phyloP scores from a whole-genome alignment of 2,113 vertebrate species.

The Loxodonta africana region DNA sequence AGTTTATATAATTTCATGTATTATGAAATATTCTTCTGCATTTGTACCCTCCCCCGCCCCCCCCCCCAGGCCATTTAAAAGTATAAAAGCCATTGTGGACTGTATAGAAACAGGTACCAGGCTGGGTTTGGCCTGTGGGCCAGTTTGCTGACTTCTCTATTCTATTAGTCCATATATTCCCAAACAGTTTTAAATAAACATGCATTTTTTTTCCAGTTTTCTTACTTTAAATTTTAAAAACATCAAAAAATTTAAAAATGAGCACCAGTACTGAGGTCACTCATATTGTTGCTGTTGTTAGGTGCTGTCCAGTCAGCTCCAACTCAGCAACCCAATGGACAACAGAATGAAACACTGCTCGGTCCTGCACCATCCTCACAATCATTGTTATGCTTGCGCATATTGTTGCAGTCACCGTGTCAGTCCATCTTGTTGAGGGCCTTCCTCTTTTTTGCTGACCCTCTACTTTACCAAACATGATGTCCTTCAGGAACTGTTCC shows the following conservation, averaged over 20 bases:
- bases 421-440: no score
- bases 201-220: background rate
- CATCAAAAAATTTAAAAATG: background rate
- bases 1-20: background rate
- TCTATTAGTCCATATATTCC: background rate
- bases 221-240: slow-evolving; percentile 11
- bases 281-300: background rate
- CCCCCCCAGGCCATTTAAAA: background rate
- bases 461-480: no score
- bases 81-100: background rate
- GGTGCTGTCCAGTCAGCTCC: no score
- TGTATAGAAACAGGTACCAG: background rate
- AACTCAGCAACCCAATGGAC: no score
- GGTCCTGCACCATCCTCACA: no score
- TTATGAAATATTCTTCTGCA: background rate
- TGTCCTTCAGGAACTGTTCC: no score
- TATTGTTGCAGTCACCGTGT: no score
- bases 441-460: no score
- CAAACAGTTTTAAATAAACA: background rate
- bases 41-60: background rate
- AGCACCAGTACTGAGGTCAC: background rate
- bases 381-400: no score
- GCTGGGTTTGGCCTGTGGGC: background rate
- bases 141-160: background rate
- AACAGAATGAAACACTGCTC: no score